Evolutionary conservation across 2,113 vertebrate genomes (phyloP), one percentile per base, ranked within the genome.

Genomic region (Cavia porcellus): DNA sequence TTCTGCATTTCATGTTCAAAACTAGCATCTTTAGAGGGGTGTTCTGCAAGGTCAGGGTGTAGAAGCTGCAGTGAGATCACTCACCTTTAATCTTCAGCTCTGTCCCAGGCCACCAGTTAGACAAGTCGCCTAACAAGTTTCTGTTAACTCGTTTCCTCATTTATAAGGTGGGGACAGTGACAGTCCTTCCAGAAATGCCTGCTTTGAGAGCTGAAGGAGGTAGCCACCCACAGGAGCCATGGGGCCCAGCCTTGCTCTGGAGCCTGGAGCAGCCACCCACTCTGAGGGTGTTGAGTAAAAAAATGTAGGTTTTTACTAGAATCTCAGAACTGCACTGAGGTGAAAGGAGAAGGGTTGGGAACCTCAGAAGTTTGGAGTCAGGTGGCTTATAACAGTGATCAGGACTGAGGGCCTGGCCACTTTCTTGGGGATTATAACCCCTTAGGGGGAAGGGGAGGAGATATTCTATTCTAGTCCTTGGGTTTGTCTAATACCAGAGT

Each of bases 61-160:
- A 45, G 52, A 72, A 57, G 35, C 14, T 17, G 25, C 68, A 74
- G 42, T 50, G 22, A 68, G 32, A 28, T 14, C 19, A 12, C 82
- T 42, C 64, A 62, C 9, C 59, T 80, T 88, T 4, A 50, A 70
- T 45, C 20, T 64, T 57, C 55, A 84, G 38, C 77, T 47, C 55
- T 28, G 80, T 38, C 59, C n/a, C 59, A 9, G 38, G 85, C 42
- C 52, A n/a, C 84, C 45, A 4, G 25, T 42, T n/a, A 20, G 47
- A 30, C 81, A 94, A 92, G 82, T 77, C 75, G 61, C 50, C 50
- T 17, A 20, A 55, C 86, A 52, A 19, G 72, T 96, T 92, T 61
- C 91, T 62, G 83, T n/a, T 88, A 61, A 89, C 32, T 77, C 42
- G 47, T 80, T 94, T 96, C 32, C 74, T 74, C 11, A 1, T 66